phyloP scores from a whole-genome alignment of 2,797 vertebrate species.

The Anguilla marmorata region DNA sequence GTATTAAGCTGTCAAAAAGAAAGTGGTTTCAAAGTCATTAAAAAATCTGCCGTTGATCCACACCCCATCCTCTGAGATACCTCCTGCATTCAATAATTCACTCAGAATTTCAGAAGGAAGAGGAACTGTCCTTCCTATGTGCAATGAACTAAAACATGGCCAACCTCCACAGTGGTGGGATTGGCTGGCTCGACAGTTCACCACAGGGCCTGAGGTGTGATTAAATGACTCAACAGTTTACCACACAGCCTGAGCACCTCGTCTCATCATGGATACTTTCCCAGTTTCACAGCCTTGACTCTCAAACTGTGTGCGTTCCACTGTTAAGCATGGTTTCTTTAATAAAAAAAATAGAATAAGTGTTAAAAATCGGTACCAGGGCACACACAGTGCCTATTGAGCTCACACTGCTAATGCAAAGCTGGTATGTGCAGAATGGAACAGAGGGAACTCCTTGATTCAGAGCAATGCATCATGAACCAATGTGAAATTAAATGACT shows the following conservation, averaged over 20 bases:
- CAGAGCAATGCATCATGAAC: neutral
- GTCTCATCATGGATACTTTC: neutral
- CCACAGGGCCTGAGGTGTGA: neutral
- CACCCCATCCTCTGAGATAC: neutral
- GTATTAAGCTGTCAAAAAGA: neutral
- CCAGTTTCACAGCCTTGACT: neutral
- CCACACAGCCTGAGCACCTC: neutral
- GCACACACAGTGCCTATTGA: neutral
- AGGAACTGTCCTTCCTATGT: neutral
- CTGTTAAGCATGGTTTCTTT: neutral
- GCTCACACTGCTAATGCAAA: neutral
- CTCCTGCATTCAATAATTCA: neutral
- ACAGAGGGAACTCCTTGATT: neutral
- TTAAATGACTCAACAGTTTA: neutral
- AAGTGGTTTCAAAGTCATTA: neutral
- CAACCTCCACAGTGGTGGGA: neutral
- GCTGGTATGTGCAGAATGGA: neutral
- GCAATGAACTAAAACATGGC: neutral
- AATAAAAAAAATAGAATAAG: neutral
- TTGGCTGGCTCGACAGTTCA: neutral
- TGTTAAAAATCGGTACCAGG: conserved; percentile 7
- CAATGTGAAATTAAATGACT: conserved; percentile 3
- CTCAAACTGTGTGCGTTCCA: neutral
- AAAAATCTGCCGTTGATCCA: neutral
- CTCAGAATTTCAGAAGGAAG: neutral